Conservation (phyloP, 35 echinoderm and acorn worm species). For the Chiridota heheva region DNA sequence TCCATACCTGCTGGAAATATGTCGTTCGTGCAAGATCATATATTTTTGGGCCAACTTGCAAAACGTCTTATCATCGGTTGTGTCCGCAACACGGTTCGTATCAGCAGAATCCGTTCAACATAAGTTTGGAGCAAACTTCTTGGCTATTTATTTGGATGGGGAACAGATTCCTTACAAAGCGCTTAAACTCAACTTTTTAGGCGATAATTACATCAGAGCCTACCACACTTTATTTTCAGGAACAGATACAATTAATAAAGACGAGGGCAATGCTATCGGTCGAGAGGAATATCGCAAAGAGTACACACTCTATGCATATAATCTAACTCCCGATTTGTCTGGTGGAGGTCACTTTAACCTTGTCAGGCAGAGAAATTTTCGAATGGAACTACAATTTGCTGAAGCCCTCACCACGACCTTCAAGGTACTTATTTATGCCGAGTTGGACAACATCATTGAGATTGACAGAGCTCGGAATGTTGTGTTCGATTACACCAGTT, state of each 20-base stretch:
- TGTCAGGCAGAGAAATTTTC: slow-evolving; percentile 50
- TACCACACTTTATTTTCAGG: slow-evolving; percentile 60
- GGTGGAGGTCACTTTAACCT: slow-evolving; percentile 61
- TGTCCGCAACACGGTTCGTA: slow-evolving; percentile 53
- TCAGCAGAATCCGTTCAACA: slow-evolving; percentile 61
- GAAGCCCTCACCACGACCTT: slow-evolving; percentile 15
- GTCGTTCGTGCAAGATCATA: slow-evolving; percentile 46
- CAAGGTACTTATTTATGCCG: slow-evolving; percentile 64
- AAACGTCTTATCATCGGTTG: slow-evolving; percentile 42
- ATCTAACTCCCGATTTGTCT: slow-evolving; percentile 63
- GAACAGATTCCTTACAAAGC: slow-evolving; percentile 75
- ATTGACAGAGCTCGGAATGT: slow-evolving; percentile 55
- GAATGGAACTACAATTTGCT: slow-evolving; percentile 54
- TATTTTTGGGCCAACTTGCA: slow-evolving; percentile 51
- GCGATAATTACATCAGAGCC: slow-evolving; percentile 43
- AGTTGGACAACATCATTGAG: slow-evolving; percentile 66
- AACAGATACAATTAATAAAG: slow-evolving; percentile 61
- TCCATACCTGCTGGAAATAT: slow-evolving; percentile 44
- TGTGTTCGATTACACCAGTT: slow-evolving; percentile 51
- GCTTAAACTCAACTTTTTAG: slow-evolving; percentile 54
- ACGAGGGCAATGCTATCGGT: slow-evolving; percentile 61
- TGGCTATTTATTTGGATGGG: too few relatives aligned
- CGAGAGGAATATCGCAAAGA: slow-evolving; percentile 56
- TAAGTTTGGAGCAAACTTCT: slow-evolving; percentile 58
- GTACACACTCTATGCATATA: slow-evolving; percentile 63